phyloP scores from a whole-genome alignment of 23 tunicate genomes.

The Ascidia mentula region DNA sequence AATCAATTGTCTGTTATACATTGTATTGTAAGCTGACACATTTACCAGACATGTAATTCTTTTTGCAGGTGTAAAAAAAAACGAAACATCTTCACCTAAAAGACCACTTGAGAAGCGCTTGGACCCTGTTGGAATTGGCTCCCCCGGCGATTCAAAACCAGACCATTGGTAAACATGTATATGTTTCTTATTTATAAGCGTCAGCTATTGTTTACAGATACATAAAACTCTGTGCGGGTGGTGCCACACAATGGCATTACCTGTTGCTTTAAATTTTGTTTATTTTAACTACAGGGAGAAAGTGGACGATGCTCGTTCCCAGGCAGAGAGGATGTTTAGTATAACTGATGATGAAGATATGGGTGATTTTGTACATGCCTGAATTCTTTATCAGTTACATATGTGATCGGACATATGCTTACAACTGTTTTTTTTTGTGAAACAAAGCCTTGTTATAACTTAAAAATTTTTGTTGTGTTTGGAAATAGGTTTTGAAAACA shows the following conservation, averaged over 20 bases:
- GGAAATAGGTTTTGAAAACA: too few relatives aligned
- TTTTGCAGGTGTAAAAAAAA: background rate
- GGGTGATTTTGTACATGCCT: constrained; percentile 55
- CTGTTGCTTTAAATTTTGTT: too few relatives aligned
- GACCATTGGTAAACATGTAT: background rate
- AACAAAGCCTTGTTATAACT: too few relatives aligned
- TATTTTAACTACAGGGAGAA: too few relatives aligned
- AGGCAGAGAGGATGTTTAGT: constrained; percentile 56
- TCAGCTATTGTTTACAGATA: background rate
- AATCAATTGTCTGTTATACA: background rate
- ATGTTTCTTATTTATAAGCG: background rate
- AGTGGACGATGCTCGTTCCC: background rate
- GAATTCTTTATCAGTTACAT: background rate
- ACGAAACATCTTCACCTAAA: background rate
- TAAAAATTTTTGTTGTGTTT: too few relatives aligned
- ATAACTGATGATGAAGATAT: constrained; percentile 60
- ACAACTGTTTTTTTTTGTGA: too few relatives aligned
- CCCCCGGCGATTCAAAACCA: background rate
- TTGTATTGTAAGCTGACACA: background rate
- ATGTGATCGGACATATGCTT: too few relatives aligned
- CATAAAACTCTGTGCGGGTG: too few relatives aligned
- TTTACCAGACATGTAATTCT: background rate
- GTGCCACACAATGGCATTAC: too few relatives aligned
- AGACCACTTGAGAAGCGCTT: constrained; percentile 29
- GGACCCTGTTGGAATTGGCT: constrained; percentile 35